Conservation (phyloP, 2,113 vertebrate genomes). For the Reinhardtius hippoglossoides region DNA sequence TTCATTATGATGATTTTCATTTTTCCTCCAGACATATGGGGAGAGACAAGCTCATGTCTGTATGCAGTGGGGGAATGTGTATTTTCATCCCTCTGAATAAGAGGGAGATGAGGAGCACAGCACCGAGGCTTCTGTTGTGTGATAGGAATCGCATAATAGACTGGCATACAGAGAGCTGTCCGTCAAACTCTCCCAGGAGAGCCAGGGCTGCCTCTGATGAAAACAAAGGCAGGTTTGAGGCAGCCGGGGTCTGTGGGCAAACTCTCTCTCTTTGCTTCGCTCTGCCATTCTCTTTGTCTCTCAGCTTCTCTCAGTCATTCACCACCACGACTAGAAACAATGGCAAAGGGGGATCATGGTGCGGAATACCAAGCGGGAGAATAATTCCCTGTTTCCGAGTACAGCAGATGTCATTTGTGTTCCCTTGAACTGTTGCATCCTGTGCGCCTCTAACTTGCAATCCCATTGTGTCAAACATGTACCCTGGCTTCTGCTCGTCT, state of each 20-base stretch:
- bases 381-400: conserved; percentile 70
- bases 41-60: conserved; percentile 68
- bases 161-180: conserved; percentile 78
- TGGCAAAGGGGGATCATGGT: conserved; percentile 35
- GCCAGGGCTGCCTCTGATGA: conserved; percentile 58
- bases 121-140: conserved; percentile 68
- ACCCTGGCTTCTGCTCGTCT: conserved; percentile 40
- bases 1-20: conserved; percentile 73
- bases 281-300: conserved; percentile 55
- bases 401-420: conserved; percentile 78
- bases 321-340: conserved; percentile 61
- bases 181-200: conserved; percentile 79
- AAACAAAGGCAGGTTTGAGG: conserved; percentile 74
- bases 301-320: conserved; percentile 35
- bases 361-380: conserved; percentile 56
- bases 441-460: conserved; percentile 51
- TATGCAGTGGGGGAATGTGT: conserved; percentile 68
- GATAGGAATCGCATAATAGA: conserved; percentile 82
- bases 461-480: conserved; percentile 60
- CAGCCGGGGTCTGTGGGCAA: conserved; percentile 57
- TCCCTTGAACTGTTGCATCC: conserved; percentile 69
- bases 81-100: conserved; percentile 73
- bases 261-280: conserved; percentile 40
- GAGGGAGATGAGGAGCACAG: conserved; percentile 64
- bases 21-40: conserved; percentile 72